Evolutionary conservation across 1,140 invertebrate species (phyloP).

Genomic region (Diachasma alloeum): DNA sequence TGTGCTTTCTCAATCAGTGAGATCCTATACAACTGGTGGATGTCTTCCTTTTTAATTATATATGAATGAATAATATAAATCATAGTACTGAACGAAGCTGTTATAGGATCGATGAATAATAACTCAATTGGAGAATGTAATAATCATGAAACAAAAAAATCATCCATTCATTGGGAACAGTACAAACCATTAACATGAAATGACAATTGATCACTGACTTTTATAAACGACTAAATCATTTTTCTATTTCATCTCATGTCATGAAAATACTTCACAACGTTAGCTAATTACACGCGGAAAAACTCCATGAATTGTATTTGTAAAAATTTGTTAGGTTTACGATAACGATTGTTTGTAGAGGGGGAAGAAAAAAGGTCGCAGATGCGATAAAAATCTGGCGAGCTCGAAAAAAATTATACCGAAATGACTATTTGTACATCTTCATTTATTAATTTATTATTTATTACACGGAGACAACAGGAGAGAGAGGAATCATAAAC

Average conservation of each 20-base stretch:
- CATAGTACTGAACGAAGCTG: slow-evolving; percentile 8
- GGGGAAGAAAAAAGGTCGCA: not conserved
- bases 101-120: not conserved
- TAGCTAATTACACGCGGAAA: not conserved
- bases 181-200: not conserved
- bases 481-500: slow-evolving; percentile 8
- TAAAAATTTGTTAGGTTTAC: not conserved
- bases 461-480: slow-evolving; percentile 53
- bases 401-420: not conserved
- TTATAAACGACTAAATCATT: not conserved
- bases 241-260: not conserved
- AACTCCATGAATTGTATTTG: not conserved
- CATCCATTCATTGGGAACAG: not conserved
- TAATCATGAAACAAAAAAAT: not conserved
- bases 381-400: not conserved
- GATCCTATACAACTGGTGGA: slow-evolving; percentile 46
- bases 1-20: not conserved
- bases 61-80: not conserved
- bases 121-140: not conserved
- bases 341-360: not conserved
- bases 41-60: slow-evolving; percentile 55
- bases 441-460: slow-evolving; percentile 57
- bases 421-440: not conserved
- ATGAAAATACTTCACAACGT: not conserved
- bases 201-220: too few relatives aligned